These are phyloP conservation scores for Chelon labrosus DNA, from an alignment of 2,797 vertebrate species.

Conservation along the genomic window DNA sequence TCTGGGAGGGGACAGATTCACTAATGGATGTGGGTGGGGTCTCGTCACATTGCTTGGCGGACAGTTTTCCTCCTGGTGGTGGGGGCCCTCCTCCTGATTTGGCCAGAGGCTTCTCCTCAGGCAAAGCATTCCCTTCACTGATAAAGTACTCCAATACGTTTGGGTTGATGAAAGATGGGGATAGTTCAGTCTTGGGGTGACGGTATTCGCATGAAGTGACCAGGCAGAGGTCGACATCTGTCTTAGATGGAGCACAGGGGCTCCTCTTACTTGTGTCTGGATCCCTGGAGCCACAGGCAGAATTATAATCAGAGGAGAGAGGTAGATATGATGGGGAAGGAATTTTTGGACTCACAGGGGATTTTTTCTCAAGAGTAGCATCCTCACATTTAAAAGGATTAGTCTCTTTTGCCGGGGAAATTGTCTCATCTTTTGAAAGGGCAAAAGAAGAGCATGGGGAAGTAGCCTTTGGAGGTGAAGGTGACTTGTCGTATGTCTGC, in stretches of 20 bases:
- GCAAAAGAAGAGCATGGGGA: slow-evolving; percentile 80
- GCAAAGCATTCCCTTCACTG: slow-evolving; percentile 87
- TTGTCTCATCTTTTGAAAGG: slow-evolving; percentile 69
- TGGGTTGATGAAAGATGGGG: slow-evolving; percentile 98
- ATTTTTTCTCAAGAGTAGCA: slow-evolving; percentile 85
- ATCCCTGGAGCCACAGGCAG: slow-evolving; percentile 78
- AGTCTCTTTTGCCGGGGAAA: slow-evolving; percentile 66
- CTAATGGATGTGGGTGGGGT: slow-evolving; percentile 97
- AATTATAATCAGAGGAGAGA: slow-evolving; percentile 66
- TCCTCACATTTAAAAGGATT: slow-evolving; percentile 84
- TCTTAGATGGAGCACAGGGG: slow-evolving; percentile 83
- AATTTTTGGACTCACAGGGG: slow-evolving; percentile 73
- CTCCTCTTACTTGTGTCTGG: slow-evolving; percentile 74
- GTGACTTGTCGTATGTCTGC: slow-evolving; percentile 67
- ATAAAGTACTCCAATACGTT: slow-evolving; percentile 96
- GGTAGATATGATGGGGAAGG: slow-evolving; percentile 72
- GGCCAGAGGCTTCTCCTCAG: slow-evolving; percentile 88
- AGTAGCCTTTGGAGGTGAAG: slow-evolving; percentile 67
- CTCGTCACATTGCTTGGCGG: slow-evolving; percentile 93
- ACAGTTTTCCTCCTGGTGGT: slow-evolving; percentile 90
- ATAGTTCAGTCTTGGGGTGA: slow-evolving; percentile 96
- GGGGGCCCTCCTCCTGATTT: slow-evolving; percentile 89
- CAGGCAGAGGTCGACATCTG: slow-evolving; percentile 95
- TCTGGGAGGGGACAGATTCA: slow-evolving; percentile 95
- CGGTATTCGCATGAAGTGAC: slow-evolving; percentile 96